Evolutionary conservation across 2,888 invertebrate genomes (phyloP).

Genomic region (Patella pellucida): DNA sequence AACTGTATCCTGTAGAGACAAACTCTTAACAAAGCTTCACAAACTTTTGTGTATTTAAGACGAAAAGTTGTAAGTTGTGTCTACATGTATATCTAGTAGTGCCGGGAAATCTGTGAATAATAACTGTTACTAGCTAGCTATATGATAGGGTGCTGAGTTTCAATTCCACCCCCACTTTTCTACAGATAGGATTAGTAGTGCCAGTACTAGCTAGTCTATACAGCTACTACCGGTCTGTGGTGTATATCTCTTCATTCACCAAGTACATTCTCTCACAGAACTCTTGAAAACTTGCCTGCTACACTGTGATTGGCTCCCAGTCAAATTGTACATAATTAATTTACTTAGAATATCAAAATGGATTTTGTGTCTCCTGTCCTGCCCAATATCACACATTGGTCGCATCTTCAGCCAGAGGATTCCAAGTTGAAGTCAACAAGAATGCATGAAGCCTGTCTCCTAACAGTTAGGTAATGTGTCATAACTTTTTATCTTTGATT

Average conservation of each 20-base stretch:
- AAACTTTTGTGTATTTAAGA: too few species aligned
- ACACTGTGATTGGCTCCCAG: constrained; percentile 5
- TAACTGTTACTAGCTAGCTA: not conserved
- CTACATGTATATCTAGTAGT: too few species aligned
- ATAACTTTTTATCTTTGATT: not conserved
- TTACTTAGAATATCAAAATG: constrained; percentile 10
- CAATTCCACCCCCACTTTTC: constrained; percentile 3
- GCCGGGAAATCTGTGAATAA: not conserved
- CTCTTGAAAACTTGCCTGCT: not conserved
- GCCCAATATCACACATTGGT: not conserved
- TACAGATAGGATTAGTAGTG: too few species aligned
- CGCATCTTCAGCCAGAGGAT: not conserved
- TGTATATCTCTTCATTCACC: not conserved
- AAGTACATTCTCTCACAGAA: constrained; percentile 9
- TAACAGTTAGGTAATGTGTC: constrained; percentile 10
- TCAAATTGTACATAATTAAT: constrained; percentile 10
- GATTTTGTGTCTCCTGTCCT: constrained; percentile 11
- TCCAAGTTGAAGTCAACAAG: not conserved
- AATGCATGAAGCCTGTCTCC: constrained; percentile 9
- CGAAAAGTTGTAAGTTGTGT: too few species aligned
- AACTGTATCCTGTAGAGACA: too few species aligned
- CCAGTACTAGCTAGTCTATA: too few species aligned
- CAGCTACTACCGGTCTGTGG: not conserved
- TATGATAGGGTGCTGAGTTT: constrained; percentile 7
- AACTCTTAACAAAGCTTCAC: too few species aligned